Conservation (phyloP, 2,797 vertebrate species). For the Scomberomorus guttatus region DNA sequence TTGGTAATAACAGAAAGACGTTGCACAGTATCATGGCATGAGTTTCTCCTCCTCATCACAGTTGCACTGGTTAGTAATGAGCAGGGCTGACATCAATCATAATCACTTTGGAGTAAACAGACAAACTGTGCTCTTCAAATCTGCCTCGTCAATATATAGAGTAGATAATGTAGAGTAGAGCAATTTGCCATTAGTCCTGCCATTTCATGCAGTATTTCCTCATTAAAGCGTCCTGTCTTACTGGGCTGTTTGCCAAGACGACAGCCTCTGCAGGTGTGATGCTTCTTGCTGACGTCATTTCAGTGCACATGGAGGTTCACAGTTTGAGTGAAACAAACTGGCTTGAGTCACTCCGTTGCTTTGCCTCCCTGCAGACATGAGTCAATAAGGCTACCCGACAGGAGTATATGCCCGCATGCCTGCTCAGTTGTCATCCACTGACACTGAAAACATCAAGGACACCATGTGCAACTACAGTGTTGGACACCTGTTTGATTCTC, state of each 20-base stretch:
- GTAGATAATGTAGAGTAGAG: background rate
- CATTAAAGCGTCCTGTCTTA: conserved; percentile 27
- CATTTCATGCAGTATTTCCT: conserved; percentile 20
- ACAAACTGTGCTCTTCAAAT: conserved; percentile 16
- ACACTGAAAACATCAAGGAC: conserved; percentile 50
- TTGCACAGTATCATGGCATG: background rate
- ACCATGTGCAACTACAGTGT: background rate
- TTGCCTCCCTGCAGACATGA: conserved; percentile 67
- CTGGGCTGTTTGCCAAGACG: conserved; percentile 19
- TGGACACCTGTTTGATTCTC: conserved; percentile 14
- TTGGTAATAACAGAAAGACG: conserved; percentile 30
- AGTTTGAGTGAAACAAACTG: conserved; percentile 54
- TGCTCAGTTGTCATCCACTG: conserved; percentile 45
- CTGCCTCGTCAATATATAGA: too few species aligned
- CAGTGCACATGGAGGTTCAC: conserved; percentile 24
- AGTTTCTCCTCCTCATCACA: conserved; percentile 31
- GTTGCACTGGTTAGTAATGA: conserved; percentile 39
- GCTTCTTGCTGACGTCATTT: conserved; percentile 44
- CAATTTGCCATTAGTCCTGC: background rate
- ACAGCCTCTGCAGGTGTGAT: conserved; percentile 49
- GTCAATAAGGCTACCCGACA: conserved; percentile 69
- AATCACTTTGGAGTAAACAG: conserved; percentile 10
- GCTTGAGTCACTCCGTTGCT: conserved; percentile 60
- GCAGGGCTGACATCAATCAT: conserved; percentile 29
- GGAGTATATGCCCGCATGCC: conserved; percentile 27